phyloP scores from a whole-genome alignment of 2,113 vertebrate species.

The Lophius piscatorius region DNA sequence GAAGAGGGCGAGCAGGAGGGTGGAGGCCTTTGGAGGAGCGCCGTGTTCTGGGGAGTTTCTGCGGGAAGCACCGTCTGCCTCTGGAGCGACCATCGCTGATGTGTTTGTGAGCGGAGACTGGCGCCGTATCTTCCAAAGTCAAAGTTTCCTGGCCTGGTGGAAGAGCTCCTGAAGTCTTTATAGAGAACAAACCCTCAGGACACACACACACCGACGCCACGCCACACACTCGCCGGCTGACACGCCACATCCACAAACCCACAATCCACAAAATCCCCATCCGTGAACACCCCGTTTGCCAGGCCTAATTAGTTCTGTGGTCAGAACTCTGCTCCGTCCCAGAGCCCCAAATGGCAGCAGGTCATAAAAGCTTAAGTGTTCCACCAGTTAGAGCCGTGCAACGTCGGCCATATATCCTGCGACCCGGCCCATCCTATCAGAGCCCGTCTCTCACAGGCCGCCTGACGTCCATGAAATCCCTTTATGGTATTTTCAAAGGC shows the following conservation, averaged over 20 bases:
- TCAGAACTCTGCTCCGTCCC: constrained; percentile 71
- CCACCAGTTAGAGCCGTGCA: constrained; percentile 82
- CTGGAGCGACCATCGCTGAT: constrained; percentile 14
- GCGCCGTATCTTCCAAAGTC: constrained; percentile 58
- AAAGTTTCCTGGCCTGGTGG: constrained; percentile 83
- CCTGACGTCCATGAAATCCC: constrained; percentile 80
- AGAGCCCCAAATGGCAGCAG: constrained; percentile 82
- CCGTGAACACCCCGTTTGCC: constrained; percentile 61
- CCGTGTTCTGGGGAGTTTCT: constrained; percentile 56
- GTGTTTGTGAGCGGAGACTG: constrained; percentile 38
- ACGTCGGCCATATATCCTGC: constrained; percentile 81
- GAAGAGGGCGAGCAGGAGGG: constrained; percentile 33
- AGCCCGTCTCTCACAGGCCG: constrained; percentile 70
- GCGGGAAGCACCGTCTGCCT: not conserved
- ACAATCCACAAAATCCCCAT: constrained; percentile 66
- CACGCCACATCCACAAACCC: constrained; percentile 49
- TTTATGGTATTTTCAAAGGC: constrained; percentile 77
- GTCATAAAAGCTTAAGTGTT: constrained; percentile 87
- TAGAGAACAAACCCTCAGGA: constrained; percentile 78
- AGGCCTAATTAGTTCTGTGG: constrained; percentile 84
- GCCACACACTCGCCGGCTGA: constrained; percentile 61
- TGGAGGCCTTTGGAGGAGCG: constrained; percentile 52
- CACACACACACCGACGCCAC: constrained; percentile 15
- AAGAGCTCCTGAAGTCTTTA: constrained; percentile 78
- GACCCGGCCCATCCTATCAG: constrained; percentile 77